Evolutionary conservation across 2,888 invertebrate species (phyloP).

Genomic region (Amitus sp.): DNA sequence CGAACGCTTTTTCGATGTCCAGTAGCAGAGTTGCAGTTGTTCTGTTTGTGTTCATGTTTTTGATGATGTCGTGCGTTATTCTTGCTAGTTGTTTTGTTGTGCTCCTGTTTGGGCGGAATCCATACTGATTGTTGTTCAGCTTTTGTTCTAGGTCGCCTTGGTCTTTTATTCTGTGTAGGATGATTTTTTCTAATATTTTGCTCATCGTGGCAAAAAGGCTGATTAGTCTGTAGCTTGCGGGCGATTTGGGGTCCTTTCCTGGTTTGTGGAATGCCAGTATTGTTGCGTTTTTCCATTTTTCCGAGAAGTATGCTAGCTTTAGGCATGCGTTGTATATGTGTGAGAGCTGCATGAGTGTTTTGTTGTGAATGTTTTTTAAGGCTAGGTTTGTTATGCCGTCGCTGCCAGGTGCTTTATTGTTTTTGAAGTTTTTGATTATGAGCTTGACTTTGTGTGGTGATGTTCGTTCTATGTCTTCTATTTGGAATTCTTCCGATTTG

Average conservation of each 20-base stretch:
- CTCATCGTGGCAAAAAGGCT: conserved; percentile 28
- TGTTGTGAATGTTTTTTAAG: conserved; percentile 22
- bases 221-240: conserved; percentile 23
- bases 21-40: conserved; percentile 37
- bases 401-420: conserved; percentile 25
- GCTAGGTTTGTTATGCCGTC: conserved; percentile 23
- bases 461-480: neutral
- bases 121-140: conserved; percentile 38
- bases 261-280: conserved; percentile 24
- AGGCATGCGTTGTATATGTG: conserved; percentile 25
- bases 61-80: conserved; percentile 35
- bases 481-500: neutral
- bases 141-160: conserved; percentile 22
- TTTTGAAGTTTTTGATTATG: conserved; percentile 10
- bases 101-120: conserved; percentile 41
- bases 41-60: conserved; percentile 40
- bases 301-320: conserved; percentile 9
- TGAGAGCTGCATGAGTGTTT: conserved; percentile 12
- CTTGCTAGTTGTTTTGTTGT: conserved; percentile 42
- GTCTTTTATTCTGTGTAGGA: conserved; percentile 29
- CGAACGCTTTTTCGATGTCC: conserved; percentile 44
- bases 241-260: conserved; percentile 5
- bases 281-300: conserved; percentile 19
- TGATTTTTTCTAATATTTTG: conserved; percentile 42
- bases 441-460: neutral